Conservation (phyloP, 2,888 invertebrate species). For the Strigamia crassipes region DNA sequence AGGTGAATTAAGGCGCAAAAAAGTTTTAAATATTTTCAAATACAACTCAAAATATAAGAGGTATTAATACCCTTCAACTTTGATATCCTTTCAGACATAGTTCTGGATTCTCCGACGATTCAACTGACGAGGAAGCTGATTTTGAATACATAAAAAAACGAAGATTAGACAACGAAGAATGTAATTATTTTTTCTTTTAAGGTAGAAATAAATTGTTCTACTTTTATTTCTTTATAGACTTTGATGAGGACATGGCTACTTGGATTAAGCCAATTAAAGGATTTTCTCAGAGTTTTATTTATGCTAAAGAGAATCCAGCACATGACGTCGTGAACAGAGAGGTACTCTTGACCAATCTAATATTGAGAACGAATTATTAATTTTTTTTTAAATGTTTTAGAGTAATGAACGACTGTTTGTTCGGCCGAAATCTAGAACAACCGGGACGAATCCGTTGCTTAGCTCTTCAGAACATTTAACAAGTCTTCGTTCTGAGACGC, state of each 20-base stretch:
- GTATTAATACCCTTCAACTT: no score
- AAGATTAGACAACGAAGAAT: neutral
- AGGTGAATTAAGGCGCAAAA: conserved; percentile 14
- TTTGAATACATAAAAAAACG: neutral
- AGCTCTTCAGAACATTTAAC: neutral
- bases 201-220: neutral
- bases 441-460: neutral
- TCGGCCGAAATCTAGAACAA: neutral
- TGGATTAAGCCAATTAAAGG: neutral
- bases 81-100: neutral
- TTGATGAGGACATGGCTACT: neutral
- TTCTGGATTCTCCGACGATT: neutral
- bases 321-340: neutral
- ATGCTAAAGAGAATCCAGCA: neutral
- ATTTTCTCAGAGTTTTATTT: neutral
- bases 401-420: neutral
- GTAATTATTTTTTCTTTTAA: neutral
- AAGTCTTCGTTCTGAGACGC: neutral
- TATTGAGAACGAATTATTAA: no score
- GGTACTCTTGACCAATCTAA: neutral
- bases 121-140: neutral
- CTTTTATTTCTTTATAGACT: neutral
- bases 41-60: no score
- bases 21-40: neutral
- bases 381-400: no score